These are phyloP conservation scores for Rhombomys opimus DNA, from an alignment of 2,113 vertebrate genomes.

Conservation along the genomic window DNA sequence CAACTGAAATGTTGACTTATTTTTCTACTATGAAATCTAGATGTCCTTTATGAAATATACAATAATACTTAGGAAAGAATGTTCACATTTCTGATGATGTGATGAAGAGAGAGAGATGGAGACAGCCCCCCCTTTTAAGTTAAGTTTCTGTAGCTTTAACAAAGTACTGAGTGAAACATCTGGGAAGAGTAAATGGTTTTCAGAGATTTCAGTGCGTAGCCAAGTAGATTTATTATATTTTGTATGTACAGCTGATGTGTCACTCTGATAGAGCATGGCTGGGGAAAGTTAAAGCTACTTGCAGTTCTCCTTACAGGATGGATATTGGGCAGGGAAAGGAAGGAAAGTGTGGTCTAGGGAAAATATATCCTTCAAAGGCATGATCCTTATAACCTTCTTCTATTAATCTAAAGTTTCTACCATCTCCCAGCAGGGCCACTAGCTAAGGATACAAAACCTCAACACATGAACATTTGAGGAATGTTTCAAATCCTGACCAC, in stretches of 20 bases:
- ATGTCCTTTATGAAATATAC: background rate
- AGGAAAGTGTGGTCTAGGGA: background rate
- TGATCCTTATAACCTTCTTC: background rate
- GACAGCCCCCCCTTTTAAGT: background rate
- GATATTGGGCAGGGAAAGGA: background rate
- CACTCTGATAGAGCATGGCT: background rate
- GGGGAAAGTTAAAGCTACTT: background rate
- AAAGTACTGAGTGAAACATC: background rate
- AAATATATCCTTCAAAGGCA: background rate
- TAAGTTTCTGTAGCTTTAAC: background rate
- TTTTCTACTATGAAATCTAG: background rate
- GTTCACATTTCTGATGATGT: background rate
- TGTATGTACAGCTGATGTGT: too few relatives aligned
- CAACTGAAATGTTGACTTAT: background rate
- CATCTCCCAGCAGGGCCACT: background rate
- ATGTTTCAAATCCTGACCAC: background rate
- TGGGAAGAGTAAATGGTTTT: background rate
- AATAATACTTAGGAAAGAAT: slow-evolving; percentile 13
- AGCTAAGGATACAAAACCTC: background rate
- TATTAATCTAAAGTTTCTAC: background rate
- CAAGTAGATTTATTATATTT: background rate
- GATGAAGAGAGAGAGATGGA: background rate
- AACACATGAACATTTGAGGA: background rate
- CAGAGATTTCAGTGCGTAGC: background rate
- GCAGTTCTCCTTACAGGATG: background rate